Conservation (phyloP, 2,113 vertebrate genomes). For the Colossoma macropomum region DNA sequence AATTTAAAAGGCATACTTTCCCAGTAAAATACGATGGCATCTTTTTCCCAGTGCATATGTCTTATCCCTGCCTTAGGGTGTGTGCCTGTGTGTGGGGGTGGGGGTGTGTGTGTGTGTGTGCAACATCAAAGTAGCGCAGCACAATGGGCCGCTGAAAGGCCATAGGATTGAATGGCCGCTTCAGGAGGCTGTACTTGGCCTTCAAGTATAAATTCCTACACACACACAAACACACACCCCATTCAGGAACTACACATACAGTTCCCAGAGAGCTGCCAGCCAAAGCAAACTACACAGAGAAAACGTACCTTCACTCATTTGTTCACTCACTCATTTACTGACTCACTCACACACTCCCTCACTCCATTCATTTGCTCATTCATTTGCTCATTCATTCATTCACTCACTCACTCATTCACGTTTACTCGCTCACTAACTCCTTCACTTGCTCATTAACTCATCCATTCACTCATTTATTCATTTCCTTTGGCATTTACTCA, state of each 20-base stretch:
- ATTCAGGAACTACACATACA: constrained; percentile 58
- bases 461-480: no score
- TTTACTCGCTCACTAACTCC: not conserved
- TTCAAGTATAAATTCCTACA: constrained; percentile 79
- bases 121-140: constrained; percentile 75
- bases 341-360: constrained; percentile 56
- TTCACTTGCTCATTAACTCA: not conserved
- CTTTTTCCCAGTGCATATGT: not conserved
- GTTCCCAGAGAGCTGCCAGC: constrained; percentile 81
- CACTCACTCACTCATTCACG: no score
- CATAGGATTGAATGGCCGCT: constrained; percentile 76
- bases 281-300: constrained; percentile 77
- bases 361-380: not conserved
- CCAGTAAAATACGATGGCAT: not conserved
- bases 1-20: no score
- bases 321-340: constrained; percentile 48
- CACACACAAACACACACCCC: not conserved
- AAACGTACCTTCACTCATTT: constrained; percentile 64
- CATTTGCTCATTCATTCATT: not conserved
- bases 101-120: constrained; percentile 55
- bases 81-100: constrained; percentile 63
- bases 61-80: constrained; percentile 56
- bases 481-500: no score
- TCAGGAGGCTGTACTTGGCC: constrained; percentile 81
- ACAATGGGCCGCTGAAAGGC: constrained; percentile 80